A percentile compares a stretch with the other conserved stretches of the same genome.
These are phyloP conservation scores for Pheosia tremula DNA, from an alignment of 2,888 invertebrate species.

Conservation along the genomic window DNA sequence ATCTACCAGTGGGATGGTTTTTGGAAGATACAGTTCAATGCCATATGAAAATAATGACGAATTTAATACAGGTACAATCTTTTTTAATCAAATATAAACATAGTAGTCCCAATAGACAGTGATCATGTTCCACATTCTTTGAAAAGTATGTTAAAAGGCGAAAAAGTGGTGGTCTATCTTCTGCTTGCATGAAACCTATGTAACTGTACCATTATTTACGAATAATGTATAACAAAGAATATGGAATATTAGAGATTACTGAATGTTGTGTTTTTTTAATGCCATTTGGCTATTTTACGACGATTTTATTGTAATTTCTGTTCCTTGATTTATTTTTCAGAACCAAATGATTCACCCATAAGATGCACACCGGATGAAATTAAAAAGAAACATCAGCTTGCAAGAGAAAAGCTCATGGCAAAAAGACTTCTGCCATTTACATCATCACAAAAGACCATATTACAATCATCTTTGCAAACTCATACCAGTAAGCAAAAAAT, in stretches of 20 bases:
- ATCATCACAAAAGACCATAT: constrained; percentile 48
- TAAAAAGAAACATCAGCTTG: constrained; percentile 84
- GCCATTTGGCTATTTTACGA: too few species aligned
- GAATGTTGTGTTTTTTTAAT: too few species aligned
- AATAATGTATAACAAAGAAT: too few species aligned
- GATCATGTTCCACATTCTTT: too few species aligned
- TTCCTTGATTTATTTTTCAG: constrained; percentile 32
- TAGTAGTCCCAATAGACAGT: too few species aligned
- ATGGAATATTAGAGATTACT: too few species aligned
- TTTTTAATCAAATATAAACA: not conserved
- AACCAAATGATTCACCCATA: constrained; percentile 66
- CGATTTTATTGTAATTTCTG: too few species aligned
- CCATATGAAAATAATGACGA: constrained; percentile 63
- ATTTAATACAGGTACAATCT: constrained; percentile 41
- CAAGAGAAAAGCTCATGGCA: constrained; percentile 84
- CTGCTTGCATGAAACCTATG: too few species aligned
- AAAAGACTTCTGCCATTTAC: constrained; percentile 78
- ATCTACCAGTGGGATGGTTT: constrained; percentile 70
- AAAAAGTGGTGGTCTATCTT: too few species aligned
- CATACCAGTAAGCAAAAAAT: constrained; percentile 22
- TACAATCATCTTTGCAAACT: constrained; percentile 18
- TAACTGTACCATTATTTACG: too few species aligned
- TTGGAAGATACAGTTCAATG: constrained; percentile 77
- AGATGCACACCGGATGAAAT: constrained; percentile 86
- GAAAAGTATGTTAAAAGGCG: too few species aligned